phyloP scores from a whole-genome alignment of 2,797 vertebrate species.

The Astyanax mexicanus region DNA sequence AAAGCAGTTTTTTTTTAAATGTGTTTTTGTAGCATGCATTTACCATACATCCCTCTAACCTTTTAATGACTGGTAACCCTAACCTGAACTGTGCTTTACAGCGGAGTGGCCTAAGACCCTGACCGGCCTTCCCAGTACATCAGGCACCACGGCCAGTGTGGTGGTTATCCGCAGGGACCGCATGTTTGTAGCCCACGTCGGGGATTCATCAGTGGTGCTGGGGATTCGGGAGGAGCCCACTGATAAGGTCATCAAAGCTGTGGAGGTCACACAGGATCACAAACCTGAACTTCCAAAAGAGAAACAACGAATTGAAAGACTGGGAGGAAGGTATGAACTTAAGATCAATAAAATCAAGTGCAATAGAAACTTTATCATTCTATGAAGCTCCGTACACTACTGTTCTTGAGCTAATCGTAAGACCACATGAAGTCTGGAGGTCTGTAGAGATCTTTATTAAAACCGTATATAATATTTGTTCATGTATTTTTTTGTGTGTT shows the following conservation, averaged over 20 bases:
- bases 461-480: too few relatives aligned
- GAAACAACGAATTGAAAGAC: conserved; percentile 92
- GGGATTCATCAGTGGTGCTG: conserved; percentile 94
- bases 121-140: conserved; percentile 86
- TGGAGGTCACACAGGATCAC: conserved; percentile 96
- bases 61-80: too few relatives aligned
- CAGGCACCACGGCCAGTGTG: conserved; percentile 94
- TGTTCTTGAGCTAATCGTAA: too few relatives aligned
- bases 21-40: too few relatives aligned
- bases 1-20: too few relatives aligned
- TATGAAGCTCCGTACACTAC: too few relatives aligned
- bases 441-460: too few relatives aligned
- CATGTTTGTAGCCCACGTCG: conserved; percentile 97
- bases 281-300: conserved; percentile 96
- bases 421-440: too few relatives aligned
- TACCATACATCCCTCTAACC: too few relatives aligned
- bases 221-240: conserved; percentile 89
- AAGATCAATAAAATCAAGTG: background rate
- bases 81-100: background rate
- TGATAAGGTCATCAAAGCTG: conserved; percentile 87
- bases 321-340: conserved; percentile 87
- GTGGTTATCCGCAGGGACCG: conserved; percentile 91
- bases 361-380: too few relatives aligned
- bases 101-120: background rate
- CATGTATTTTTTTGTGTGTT: too few relatives aligned